Conservation (phyloP, 2,797 vertebrate genomes). For the Squalus acanthias region DNA sequence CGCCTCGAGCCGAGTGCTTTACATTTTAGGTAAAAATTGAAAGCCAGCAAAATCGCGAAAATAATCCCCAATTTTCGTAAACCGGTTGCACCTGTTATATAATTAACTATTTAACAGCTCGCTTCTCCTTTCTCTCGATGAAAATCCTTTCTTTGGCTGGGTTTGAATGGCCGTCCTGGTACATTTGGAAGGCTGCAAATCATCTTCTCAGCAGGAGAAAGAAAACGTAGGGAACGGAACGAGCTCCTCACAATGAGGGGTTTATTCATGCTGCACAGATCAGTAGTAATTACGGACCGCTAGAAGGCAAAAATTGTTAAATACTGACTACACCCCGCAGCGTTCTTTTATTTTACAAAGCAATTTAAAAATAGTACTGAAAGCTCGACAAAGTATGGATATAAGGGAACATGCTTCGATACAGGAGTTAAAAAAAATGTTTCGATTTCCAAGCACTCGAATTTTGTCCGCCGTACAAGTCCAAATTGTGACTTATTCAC, state of each 20-base stretch:
- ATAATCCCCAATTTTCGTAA: not conserved
- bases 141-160: not conserved
- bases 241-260: not conserved
- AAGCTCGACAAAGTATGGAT: not conserved
- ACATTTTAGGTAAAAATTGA: not conserved
- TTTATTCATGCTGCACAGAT: constrained; percentile 22
- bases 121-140: not conserved
- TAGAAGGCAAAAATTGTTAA: constrained; percentile 30
- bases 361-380: constrained; percentile 2
- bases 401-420: not conserved
- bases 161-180: constrained; percentile 20
- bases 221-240: constrained; percentile 5
- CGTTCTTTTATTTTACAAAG: constrained; percentile 29
- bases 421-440: not conserved
- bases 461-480: not conserved
- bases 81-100: constrained; percentile 23
- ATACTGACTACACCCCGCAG: constrained; percentile 27
- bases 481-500: not conserved
- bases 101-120: constrained; percentile 32
- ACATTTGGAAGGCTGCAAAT: constrained; percentile 29
- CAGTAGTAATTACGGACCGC: constrained; percentile 11
- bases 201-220: constrained; percentile 27
- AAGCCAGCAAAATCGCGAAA: constrained; percentile 1
- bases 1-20: not conserved
- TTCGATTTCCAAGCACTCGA: not conserved